phyloP scores from a whole-genome alignment of 2,888 invertebrate genomes.

The Drosophila formosana region DNA sequence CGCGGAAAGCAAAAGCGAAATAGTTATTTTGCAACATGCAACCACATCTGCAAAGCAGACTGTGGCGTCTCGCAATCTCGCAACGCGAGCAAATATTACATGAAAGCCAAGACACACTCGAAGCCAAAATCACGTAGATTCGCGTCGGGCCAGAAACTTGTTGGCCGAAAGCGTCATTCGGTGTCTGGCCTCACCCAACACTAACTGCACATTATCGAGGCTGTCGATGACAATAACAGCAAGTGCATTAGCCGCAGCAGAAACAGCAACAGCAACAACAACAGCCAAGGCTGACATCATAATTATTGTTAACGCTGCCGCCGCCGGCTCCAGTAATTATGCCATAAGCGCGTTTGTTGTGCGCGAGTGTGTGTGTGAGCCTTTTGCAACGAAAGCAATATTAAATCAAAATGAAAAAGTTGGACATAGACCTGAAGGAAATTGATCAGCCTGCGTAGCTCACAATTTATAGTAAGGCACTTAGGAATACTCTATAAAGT shows the following conservation, averaged over 20 bases:
- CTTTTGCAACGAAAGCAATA: conserved; percentile 36
- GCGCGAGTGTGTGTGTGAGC: conserved; percentile 9
- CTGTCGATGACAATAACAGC: conserved; percentile 69
- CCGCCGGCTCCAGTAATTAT: conserved; percentile 61
- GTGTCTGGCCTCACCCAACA: conserved; percentile 34
- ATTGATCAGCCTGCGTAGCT: conserved; percentile 36
- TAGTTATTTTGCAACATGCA: conserved; percentile 78
- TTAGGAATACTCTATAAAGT: background rate
- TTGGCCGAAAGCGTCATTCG: conserved; percentile 35
- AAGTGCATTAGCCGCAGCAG: conserved; percentile 25
- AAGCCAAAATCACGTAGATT: conserved; percentile 8
- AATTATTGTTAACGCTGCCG: conserved; percentile 69
- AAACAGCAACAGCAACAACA: conserved; percentile 34
- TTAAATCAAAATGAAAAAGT: conserved; percentile 47
- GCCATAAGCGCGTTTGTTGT: conserved; percentile 73
- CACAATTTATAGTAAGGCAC: background rate
- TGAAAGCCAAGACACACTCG: conserved; percentile 44
- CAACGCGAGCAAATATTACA: conserved; percentile 76
- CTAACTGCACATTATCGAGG: conserved; percentile 58
- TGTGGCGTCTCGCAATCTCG: conserved; percentile 66
- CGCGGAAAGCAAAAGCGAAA: conserved; percentile 71
- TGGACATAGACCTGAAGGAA: conserved; percentile 60
- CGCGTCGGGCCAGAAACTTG: background rate
- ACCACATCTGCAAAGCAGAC: conserved; percentile 60
- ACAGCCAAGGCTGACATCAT: conserved; percentile 57